Evolutionary conservation across 2,113 vertebrate genomes (phyloP), one percentile per base, ranked within the genome.

Genomic region (Thunnus thynnus): DNA sequence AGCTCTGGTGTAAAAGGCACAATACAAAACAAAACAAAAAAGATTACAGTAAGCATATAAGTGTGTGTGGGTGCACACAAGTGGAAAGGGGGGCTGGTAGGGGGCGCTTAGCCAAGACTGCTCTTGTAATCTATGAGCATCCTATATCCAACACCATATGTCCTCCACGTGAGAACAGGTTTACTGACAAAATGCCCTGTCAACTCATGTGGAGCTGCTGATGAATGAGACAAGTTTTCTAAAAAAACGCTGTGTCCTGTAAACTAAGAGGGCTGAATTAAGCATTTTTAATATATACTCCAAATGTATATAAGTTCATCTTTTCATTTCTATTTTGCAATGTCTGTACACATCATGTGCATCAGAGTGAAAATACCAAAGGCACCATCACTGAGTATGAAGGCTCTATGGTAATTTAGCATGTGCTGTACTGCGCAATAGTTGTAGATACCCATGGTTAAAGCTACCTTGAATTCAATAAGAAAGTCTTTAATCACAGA

Each of bases 401-500:
- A 0, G 7, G 51, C 41, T 27, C 12, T 0, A 48, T 55, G 77
- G 51, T 61, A 27, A 72, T 70, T 27, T 56, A 51, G 12, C 64
- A 62, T 51, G 54, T 69, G 18, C 61, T 32, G 32, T 50, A 20
- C 30, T 55, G 1, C 32, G 22, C 11, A 30, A 27, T 2, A 56
- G 46, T 6, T 61, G 52, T 27, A 71, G 58, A 78, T 44, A 44
- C 52, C 9, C 13, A 27, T 44, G 57, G 25, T 72, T 71, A 50
- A 55, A 83, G 64, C 46, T 64, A 60, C 22, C 75, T 46, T 68
- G 52, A 70, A 84, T 88, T 87, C 71, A 70, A 63, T 74, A 55
- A 56, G 79, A 86, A 82, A 82, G 88, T 79, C 60, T 86, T 80
- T 82, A 91, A 88, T 88, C 78, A 91, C 80, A 89, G 72, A 71